These are phyloP conservation scores for Dichetophora obliterata DNA, from an alignment of 2,888 invertebrate species.

Conservation along the genomic window DNA sequence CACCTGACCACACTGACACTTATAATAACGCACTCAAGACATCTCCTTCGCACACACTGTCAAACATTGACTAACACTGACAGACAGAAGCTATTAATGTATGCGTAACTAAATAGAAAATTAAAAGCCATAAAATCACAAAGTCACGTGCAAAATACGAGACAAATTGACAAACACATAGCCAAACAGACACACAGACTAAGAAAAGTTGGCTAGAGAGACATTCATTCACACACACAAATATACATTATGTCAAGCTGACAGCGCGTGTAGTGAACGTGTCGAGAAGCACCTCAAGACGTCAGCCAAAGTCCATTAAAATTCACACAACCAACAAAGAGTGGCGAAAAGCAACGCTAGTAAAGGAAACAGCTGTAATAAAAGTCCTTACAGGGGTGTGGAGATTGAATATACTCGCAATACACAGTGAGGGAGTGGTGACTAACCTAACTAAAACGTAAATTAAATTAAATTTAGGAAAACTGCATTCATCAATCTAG, in stretches of 20 bases:
- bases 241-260: constrained; percentile 53
- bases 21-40: no score
- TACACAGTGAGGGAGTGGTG: neutral
- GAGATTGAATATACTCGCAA: neutral
- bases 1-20: no score
- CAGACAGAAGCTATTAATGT: constrained; percentile 57
- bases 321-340: neutral
- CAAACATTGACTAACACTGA: constrained; percentile 2
- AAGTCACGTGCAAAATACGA: constrained; percentile 62
- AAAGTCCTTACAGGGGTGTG: neutral
- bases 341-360: neutral
- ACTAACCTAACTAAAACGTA: neutral
- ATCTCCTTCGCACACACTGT: neutral
- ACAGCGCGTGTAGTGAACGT: constrained; percentile 56
- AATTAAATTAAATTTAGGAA: constrained; percentile 55
- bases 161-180: constrained; percentile 6
- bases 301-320: constrained; percentile 14
- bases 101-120: constrained; percentile 61
- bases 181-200: neutral
- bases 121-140: constrained; percentile 65
- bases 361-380: neutral
- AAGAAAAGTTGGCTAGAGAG: constrained; percentile 35
- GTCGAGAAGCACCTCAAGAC: constrained; percentile 47
- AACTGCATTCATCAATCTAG: constrained; percentile 58
- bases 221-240: neutral